Percentiles rank a stretch among this genome's conserved stretches.
Conservation (phyloP, 1,140 invertebrate species). For the Orchestia grillus region DNA sequence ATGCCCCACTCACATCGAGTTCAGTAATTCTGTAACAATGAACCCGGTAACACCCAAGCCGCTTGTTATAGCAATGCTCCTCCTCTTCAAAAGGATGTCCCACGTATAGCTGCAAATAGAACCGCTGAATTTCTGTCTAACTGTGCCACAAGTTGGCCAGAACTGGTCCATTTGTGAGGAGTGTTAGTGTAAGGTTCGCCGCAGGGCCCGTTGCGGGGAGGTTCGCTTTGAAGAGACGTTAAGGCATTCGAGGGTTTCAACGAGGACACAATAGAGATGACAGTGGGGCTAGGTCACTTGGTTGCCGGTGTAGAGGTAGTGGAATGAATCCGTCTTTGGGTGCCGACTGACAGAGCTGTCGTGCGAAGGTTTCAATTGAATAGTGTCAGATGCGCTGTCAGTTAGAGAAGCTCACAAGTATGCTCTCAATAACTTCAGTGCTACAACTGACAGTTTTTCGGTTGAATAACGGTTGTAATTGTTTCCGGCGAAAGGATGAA, state of each 20-base stretch:
- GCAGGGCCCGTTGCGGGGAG: not conserved
- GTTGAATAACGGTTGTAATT: not conserved
- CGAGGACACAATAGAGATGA: conserved; percentile 48
- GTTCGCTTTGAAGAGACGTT: not conserved
- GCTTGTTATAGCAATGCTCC: conserved; percentile 15
- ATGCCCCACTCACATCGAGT: not conserved
- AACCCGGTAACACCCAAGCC: conserved; percentile 28
- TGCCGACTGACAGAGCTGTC: conserved; percentile 43
- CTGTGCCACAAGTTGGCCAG: not conserved
- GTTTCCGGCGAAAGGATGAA: not conserved
- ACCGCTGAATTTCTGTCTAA: conserved; percentile 34
- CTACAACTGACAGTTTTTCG: not conserved
- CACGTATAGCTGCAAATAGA: conserved; percentile 38
- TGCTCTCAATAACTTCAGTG: conserved; percentile 15
- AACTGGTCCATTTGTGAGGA: not conserved
- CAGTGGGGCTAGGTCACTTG: conserved; percentile 40
- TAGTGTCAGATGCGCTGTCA: not conserved
- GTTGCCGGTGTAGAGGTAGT: conserved; percentile 20
- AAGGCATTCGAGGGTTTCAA: conserved; percentile 47
- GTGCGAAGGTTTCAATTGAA: conserved; percentile 55
- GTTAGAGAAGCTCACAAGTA: conserved; percentile 22
- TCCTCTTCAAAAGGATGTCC: conserved; percentile 51
- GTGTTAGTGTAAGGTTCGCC: not conserved
- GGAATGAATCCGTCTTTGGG: conserved; percentile 39
- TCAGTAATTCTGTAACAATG: conserved; percentile 45